A percentile compares a stretch with the other conserved stretches of the same genome.
Conservation (phyloP, 2,888 invertebrate species). For the Leptinotarsa peninsularis region DNA sequence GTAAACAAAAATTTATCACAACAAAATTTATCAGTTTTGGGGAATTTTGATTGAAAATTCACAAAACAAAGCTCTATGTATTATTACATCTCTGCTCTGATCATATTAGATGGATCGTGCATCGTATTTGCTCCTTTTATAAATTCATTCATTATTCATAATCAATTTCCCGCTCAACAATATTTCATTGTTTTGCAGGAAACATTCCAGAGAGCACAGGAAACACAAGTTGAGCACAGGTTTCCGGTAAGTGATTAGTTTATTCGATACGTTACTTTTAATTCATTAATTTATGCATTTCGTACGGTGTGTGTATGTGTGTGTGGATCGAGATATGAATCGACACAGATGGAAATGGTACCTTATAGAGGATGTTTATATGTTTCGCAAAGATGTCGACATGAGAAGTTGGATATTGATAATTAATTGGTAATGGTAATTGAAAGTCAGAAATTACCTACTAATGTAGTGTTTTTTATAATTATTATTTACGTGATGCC, state of each 20-base stretch:
- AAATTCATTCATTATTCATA: neutral
- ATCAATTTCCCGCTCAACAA: constrained; percentile 28
- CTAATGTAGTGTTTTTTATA: neutral
- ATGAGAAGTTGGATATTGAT: neutral
- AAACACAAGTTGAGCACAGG: constrained; percentile 64
- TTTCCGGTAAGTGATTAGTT: constrained; percentile 63
- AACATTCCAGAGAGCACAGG: constrained; percentile 65
- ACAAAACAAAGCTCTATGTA: neutral
- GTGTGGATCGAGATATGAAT: constrained; percentile 4
- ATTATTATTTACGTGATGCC: neutral
- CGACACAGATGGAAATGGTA: neutral
- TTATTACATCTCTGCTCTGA: neutral
- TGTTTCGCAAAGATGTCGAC: neutral
- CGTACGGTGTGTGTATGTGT: constrained; percentile 10
- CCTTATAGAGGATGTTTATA: neutral
- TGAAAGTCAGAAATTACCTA: neutral
- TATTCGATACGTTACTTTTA: constrained; percentile 15
- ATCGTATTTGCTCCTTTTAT: neutral
- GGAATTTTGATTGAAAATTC: too few species aligned
- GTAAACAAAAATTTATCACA: too few species aligned
- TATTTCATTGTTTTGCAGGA: constrained; percentile 60
- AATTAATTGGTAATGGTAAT: neutral
- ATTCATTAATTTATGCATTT: constrained; percentile 4
- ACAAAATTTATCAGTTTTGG: too few species aligned
- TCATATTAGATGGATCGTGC: neutral